phyloP scores from a whole-genome alignment of 2,888 invertebrate genomes.

The Himalopsyche anomala region DNA sequence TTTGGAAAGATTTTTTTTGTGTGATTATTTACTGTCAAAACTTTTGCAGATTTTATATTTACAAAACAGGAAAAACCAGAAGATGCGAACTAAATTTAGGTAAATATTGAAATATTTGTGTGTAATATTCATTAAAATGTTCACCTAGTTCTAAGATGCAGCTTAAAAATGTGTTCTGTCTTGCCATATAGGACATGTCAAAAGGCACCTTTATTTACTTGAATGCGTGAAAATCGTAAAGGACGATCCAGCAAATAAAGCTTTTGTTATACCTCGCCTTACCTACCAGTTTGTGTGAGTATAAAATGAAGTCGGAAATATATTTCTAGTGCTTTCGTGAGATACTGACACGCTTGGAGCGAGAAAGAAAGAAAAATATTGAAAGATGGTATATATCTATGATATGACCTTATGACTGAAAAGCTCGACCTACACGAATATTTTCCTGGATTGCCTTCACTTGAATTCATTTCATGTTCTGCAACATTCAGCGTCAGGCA shows the following conservation, averaged over 20 bases:
- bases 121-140: too few relatives aligned
- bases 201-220: constrained; percentile 32
- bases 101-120: too few relatives aligned
- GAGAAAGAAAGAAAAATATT: neutral
- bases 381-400: neutral
- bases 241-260: constrained; percentile 30
- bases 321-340: neutral
- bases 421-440: too few relatives aligned
- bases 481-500: too few relatives aligned
- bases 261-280: constrained; percentile 12
- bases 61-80: too few relatives aligned
- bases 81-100: too few relatives aligned
- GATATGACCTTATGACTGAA: too few relatives aligned
- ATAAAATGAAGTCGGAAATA: constrained; percentile 1
- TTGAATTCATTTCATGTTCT: too few relatives aligned
- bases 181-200: neutral
- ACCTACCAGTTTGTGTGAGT: neutral
- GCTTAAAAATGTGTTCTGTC: neutral
- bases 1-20: too few relatives aligned
- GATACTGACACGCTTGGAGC: neutral
- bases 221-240: neutral
- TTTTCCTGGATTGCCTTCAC: too few relatives aligned
- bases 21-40: too few relatives aligned
- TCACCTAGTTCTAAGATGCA: neutral
- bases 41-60: too few relatives aligned